Evolutionary conservation across 2,797 vertebrate genomes (phyloP), one percentile per base, ranked within the genome.

Genomic region (Pseudochromis fuscus): DNA sequence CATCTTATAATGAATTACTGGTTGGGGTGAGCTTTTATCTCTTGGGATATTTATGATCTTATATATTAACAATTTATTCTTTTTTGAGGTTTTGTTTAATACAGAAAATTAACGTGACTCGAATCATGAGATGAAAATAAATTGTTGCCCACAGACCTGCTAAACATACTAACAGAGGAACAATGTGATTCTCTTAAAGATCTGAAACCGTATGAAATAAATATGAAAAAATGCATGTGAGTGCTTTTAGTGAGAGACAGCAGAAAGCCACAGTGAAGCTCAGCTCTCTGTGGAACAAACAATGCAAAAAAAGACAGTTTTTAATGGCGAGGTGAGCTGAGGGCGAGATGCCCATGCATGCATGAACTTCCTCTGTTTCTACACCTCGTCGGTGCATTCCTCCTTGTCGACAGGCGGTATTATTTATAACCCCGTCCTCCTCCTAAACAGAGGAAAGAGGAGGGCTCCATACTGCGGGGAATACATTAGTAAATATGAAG

Each of bases 401-500:
- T 66, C 51, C 68, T 77, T 70, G 86, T 87, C 65, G 73, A 85
- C 88, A 83, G 83, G 81, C 62, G 50, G 80, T 95, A 95, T 96
- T 96, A 96, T 96, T 96, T 96, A 95, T 96, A 96, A 96, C 95
- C 94, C 93, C 89, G 88, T 92, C 94, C 93, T 74, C 61, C 94
- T 94, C 67, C 94, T 95, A 96, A 96, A 96, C 94, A 94, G 94
- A 87, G 93, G 94, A 93, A 91, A 94, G 94, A 96, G 94, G 94
- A 95, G 91, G 93, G 92, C 93, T 93, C 90, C 76, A 73, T 95
- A 94, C 95, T 94, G 92, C 88, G 87, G 95, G 95, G 95, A 96
- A 96, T 96, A 96, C 96, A 96, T 97, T 96, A 97, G 95, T 86
- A 96, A 96, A 95, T 95, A 96, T 94, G 96, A 95, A 94, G 94